phyloP scores from a whole-genome alignment of 2,797 vertebrate species.

The Geotria australis region DNA sequence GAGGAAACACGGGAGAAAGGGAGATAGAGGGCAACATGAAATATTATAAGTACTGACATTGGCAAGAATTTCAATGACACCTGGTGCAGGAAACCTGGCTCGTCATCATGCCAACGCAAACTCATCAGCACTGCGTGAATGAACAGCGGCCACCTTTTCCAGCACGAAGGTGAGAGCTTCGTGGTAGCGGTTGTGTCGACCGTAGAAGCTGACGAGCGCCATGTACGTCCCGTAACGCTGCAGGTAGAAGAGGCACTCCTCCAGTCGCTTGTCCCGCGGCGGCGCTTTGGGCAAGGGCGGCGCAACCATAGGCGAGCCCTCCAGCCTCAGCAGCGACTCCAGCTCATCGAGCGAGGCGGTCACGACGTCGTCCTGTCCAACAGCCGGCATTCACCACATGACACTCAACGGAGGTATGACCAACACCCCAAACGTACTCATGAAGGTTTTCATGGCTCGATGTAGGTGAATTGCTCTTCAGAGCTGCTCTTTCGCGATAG shows the following conservation, averaged over 20 bases:
- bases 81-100: too few species aligned
- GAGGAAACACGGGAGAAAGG: too few species aligned
- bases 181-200: slow-evolving; percentile 43
- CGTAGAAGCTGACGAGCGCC: slow-evolving; percentile 53
- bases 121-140: slow-evolving; percentile 2
- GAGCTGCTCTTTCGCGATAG: too few species aligned
- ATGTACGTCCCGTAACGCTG: slow-evolving; percentile 53
- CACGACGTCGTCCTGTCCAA: slow-evolving; percentile 31
- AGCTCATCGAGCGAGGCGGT: slow-evolving; percentile 49
- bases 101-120: too few species aligned
- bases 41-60: too few species aligned
- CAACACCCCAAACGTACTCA: too few species aligned
- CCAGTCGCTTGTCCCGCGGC: slow-evolving; percentile 24
- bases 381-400: too few species aligned
- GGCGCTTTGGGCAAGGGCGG: slow-evolving; percentile 1
- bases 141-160: slow-evolving; percentile 14
- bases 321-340: slow-evolving; percentile 26
- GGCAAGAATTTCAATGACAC: too few species aligned
- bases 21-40: too few species aligned
- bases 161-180: slow-evolving; percentile 51
- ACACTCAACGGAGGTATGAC: too few species aligned
- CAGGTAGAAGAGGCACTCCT: slow-evolving; percentile 73
- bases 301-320: slow-evolving; percentile 3
- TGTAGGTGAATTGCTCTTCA: too few species aligned
- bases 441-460: too few species aligned